A percentile compares a stretch with the other conserved stretches of the same genome.
Conservation (phyloP, 2,113 vertebrate species). For the Cochlearius cochlearius region DNA sequence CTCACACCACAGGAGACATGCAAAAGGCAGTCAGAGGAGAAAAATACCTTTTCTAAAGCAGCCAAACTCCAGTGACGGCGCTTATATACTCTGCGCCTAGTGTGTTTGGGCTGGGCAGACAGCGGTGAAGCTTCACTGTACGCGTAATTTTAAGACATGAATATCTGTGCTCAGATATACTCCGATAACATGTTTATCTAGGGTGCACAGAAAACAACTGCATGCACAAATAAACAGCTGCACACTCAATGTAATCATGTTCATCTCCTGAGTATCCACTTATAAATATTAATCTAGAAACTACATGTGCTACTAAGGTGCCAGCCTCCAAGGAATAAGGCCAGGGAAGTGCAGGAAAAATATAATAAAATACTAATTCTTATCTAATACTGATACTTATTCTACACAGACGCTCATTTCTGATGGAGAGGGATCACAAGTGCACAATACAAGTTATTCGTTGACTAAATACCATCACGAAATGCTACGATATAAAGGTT, state of each 20-base stretch:
- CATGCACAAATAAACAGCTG: neutral
- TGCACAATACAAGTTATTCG: neutral
- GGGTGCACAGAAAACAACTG: neutral
- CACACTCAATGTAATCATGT: neutral
- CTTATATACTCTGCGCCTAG: neutral
- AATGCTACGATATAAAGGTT: constrained; percentile 39
- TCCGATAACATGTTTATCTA: neutral
- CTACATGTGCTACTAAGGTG: neutral
- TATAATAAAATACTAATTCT: neutral
- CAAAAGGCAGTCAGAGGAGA: neutral
- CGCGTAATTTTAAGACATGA: neutral
- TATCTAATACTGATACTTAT: neutral
- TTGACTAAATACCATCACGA: constrained; percentile 3
- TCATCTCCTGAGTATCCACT: neutral
- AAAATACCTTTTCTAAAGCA: neutral
- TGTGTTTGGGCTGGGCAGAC: neutral
- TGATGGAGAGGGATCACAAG: neutral
- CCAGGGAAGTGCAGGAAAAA: neutral
- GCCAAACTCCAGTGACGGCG: neutral
- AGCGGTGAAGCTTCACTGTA: neutral
- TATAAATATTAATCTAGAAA: neutral
- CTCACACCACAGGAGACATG: neutral
- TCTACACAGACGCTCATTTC: neutral
- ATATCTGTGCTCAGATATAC: neutral
- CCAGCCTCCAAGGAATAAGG: neutral